These are phyloP conservation scores for Lasaia peninsularis DNA, from an alignment of 1,140 invertebrate species.

Conservation along the genomic window DNA sequence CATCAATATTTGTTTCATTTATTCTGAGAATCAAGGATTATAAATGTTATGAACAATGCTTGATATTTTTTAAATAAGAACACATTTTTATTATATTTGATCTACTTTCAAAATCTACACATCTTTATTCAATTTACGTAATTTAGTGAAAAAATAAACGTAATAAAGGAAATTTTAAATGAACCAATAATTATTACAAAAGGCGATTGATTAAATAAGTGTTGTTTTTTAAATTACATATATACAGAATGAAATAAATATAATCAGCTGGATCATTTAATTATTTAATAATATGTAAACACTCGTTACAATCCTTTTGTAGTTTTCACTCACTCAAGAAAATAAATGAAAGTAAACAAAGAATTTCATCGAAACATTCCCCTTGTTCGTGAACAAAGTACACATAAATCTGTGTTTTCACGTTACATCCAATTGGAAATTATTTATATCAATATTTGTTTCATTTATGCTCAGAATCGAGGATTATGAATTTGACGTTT, in stretches of 20 bases:
- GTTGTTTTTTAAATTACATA: too few species aligned
- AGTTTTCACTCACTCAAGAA: neutral
- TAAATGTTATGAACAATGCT: neutral
- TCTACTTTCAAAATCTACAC: too few species aligned
- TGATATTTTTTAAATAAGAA: neutral
- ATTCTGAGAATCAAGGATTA: neutral
- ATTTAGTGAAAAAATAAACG: too few species aligned
- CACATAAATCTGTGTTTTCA: neutral
- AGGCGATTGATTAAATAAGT: too few species aligned
- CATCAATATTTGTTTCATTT: slow-evolving; percentile 11
- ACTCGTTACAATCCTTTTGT: too few species aligned
- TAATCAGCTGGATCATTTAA: too few species aligned
- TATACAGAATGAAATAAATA: too few species aligned
- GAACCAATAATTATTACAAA: too few species aligned
- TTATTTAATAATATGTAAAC: too few species aligned
- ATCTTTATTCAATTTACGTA: too few species aligned
- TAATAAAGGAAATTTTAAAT: too few species aligned
- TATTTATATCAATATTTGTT: slow-evolving; percentile 8
- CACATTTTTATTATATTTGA: neutral
- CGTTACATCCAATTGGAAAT: slow-evolving; percentile 1
- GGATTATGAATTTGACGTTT: neutral
- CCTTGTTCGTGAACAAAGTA: neutral
- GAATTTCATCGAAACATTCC: neutral
- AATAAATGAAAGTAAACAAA: slow-evolving; percentile 2
- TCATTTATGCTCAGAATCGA: neutral